Base-by-base conservation (phyloP, 2,797 vertebrate species). In the Clarias fuscus region DNA sequence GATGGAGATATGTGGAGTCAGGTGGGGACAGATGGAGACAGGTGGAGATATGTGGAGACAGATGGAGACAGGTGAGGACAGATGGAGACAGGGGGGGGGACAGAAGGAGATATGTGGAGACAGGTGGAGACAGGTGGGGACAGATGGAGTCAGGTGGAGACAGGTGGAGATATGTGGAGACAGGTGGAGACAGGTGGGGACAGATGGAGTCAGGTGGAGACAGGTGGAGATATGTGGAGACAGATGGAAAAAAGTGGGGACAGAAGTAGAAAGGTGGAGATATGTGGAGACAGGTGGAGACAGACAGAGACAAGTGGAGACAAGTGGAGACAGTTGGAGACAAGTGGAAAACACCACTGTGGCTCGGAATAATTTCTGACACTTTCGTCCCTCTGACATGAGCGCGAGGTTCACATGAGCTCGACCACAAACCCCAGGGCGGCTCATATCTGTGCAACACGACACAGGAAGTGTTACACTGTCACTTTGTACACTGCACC, bases 401-500 rank as follows among this genome's bases (percentile, higher is more conserved):
- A 72, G 10, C 64, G 59, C 7, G 37, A 71, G 67, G 64, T 22
- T 40, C 15, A 1, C 14, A n/a, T 72, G 24, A n/a, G n/a, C 18
- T 71, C 37, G 43, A 65, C 59, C 59, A 40, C 85, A 82, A 71
- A 40, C 59, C n/a, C n/a, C 22, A 7, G 56, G 75, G 75, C 27
- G 10, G 40, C 22, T 67, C 53, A 70, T 33, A 59, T 40, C 78
- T 71, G 24, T 84, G 64, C 75, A 87, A 30, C 14, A 82, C 67
- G 84, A 82, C 71, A 89, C 89, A 86, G 89, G 89, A 90, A 90
- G 89, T 78, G n/a, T 79, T 68, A 61, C 27, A 71, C 72, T 73
- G 64, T 73, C 68, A 73, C 58, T 71, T 77, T 22, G 75, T 80
- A 71, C 65, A n/a, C 62, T 78, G 43, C 48, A 84, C 64, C 72